These are phyloP conservation scores for Ichneumoninae sp. DNA, from an alignment of 2,888 invertebrate species.

Conservation along the genomic window DNA sequence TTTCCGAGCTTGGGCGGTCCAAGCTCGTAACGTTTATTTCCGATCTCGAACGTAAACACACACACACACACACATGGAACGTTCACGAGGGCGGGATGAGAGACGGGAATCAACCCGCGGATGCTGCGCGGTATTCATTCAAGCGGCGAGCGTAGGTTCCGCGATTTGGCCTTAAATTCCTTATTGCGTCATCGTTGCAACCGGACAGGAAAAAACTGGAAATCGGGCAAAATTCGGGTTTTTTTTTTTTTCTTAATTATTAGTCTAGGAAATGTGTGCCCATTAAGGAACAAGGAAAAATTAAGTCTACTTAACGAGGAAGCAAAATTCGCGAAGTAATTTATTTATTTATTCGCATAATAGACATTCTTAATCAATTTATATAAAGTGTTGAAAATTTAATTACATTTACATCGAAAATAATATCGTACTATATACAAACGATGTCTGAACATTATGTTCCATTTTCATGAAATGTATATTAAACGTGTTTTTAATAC, in stretches of 20 bases:
- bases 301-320: background rate
- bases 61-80: background rate
- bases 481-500: too few species aligned
- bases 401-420: too few species aligned
- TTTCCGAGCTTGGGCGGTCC: background rate
- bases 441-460: background rate
- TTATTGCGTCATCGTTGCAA: background rate
- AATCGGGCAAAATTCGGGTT: background rate
- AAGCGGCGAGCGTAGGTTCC: background rate
- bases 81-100: constrained; percentile 5
- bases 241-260: background rate
- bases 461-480: too few species aligned
- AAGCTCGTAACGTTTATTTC: constrained; percentile 57
- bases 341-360: background rate
- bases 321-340: background rate
- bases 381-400: too few species aligned
- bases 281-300: background rate
- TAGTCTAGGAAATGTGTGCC: too few species aligned
- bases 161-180: background rate
- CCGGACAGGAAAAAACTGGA: too few species aligned
- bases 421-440: background rate
- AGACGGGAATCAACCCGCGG: constrained; percentile 24
- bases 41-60: constrained; percentile 54
- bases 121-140: constrained; percentile 8
- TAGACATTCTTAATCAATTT: background rate